Evolutionary conservation across 2,888 invertebrate species (phyloP), one percentile per base, ranked within the genome.

Genomic region (Nipponacmea schrenckii): DNA sequence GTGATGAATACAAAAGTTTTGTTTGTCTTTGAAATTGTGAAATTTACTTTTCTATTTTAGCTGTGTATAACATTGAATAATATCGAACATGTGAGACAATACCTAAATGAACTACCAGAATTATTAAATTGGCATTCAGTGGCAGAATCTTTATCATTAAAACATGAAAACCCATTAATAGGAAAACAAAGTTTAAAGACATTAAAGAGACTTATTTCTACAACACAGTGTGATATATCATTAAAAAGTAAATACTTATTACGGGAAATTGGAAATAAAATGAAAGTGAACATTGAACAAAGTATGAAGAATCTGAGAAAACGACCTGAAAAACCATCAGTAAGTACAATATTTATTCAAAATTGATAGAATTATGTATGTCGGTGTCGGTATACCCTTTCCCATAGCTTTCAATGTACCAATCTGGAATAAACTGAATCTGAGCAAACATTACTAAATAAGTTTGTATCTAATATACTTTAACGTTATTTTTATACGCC

Each of bases 61-160:
- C 77, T 87, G 15, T 87, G 87, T 75, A 87, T 87, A 65, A 86
- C 86, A 2, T 73, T 87, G 31, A 87, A 87, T 82, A 87, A 87
- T 81, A 86, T 87, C 62, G 85, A 84, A 62, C 86, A 87, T 76
- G 85, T 87, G 15, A 77, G 84, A 0, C 77, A 81, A 70, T 87
- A 84, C 75, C 77, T 87, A 27, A 75, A 77, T 39, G 80, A 85
- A 64, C 78, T 87, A n/a, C 81, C 84, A 0, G 56, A 78, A 17
- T 76, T 83, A 27, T 77, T 87, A 26, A 76, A 80, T 56, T 87
- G 84, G 83, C 80, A 81, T 24, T 69, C 68, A 0, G 79, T 85
- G 8, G 74, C 76, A 0, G 72, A 79, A 44, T 66, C 75, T 31
- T 77, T 86, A 71, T 80, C 84, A 0, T 68, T 80, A 5, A 75